Base-by-base conservation (phyloP, 2,113 vertebrate genomes). In the Corydoras maculifer region DNA sequence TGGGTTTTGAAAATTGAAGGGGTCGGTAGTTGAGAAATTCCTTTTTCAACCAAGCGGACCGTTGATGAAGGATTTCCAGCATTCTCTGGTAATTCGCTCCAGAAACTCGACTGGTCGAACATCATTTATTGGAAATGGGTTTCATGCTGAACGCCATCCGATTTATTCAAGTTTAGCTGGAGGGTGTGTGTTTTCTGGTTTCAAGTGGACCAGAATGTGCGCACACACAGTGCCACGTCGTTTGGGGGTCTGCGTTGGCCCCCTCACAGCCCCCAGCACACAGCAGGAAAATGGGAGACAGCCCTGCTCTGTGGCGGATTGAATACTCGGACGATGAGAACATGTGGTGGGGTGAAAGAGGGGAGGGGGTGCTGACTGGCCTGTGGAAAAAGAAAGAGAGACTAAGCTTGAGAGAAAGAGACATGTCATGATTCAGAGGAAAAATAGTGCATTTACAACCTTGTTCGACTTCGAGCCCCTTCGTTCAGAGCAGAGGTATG, bases 281-380 rank as follows among this genome's bases (percentile, higher is more conserved):
- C 73, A 78, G 73, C 74, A 65, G 77, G 77, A 75, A 78, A 78
- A 78, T 78, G 65, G 74, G 72, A 78, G 77, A 78, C 77, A 78
- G 77, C 65, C 74, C 70, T 78, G 70, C 70, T 59, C 69, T 68
- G 65, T 78, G 73, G 77, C 62, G 73, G 73, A 75, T 73, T 62
- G 73, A 78, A 78, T 78, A 71, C 77, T 73, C 77, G 77, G 77
- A 78, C 77, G 77, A 78, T 78, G 77, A 78, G 77, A 78, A 78
- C 77, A 78, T 79, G 68, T 62, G 75, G 74, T 74, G 75, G 54
- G 74, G 75, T 60, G 63, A 70, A 74, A n/a, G 49, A 50, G 58
- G 53, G 57, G 55, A 66, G 62, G 67, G 65, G 62, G 64, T 68
- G 71, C 68, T 75, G 68, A 72, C 68, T 78, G 53, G 76, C 55